phyloP scores from a whole-genome alignment of 92 coral and sea anemone species.

The Epizoanthus fatuus region DNA sequence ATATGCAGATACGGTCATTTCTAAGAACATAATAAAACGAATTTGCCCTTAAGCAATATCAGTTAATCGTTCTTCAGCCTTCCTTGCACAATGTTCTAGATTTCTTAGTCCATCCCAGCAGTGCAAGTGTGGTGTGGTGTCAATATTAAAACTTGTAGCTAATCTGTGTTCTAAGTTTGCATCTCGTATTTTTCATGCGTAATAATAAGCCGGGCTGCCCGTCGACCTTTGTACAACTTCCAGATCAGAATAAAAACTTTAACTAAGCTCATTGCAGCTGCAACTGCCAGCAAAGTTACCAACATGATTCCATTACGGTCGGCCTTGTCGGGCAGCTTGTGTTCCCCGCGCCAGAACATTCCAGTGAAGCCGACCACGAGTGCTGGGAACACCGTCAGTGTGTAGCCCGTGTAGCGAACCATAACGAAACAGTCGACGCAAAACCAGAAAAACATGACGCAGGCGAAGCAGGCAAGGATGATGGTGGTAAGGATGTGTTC shows the following conservation, averaged over 20 bases:
- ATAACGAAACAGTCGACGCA: slow-evolving; percentile 86
- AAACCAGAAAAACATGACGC: slow-evolving; percentile 84
- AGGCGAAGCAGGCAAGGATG: slow-evolving; percentile 74
- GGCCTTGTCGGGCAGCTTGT: slow-evolving; percentile 61
- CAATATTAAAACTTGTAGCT: neutral
- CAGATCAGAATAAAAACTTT: slow-evolving; percentile 74
- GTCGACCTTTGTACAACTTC: slow-evolving; percentile 68
- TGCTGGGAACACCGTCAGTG: slow-evolving; percentile 84
- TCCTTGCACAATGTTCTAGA: neutral
- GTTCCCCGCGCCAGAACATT: slow-evolving; percentile 58
- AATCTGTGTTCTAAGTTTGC: slow-evolving; percentile 1
- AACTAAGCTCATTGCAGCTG: slow-evolving; percentile 69
- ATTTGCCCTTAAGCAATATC: slow-evolving; percentile 16
- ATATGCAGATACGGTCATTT: slow-evolving; percentile 24
- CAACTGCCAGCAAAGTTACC: slow-evolving; percentile 71
- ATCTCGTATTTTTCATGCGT: slow-evolving; percentile 64
- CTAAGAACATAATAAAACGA: slow-evolving; percentile 8
- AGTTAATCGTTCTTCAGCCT: neutral
- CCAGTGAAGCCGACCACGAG: slow-evolving; percentile 86
- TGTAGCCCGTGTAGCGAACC: slow-evolving; percentile 67
- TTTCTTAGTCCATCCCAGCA: neutral
- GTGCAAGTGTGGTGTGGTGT: too few species aligned
- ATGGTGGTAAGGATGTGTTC: slow-evolving; percentile 80
- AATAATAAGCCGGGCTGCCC: slow-evolving; percentile 46
- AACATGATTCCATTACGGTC: slow-evolving; percentile 82